Conservation (phyloP, 2,888 invertebrate genomes). For the Maniola hyperantus region DNA sequence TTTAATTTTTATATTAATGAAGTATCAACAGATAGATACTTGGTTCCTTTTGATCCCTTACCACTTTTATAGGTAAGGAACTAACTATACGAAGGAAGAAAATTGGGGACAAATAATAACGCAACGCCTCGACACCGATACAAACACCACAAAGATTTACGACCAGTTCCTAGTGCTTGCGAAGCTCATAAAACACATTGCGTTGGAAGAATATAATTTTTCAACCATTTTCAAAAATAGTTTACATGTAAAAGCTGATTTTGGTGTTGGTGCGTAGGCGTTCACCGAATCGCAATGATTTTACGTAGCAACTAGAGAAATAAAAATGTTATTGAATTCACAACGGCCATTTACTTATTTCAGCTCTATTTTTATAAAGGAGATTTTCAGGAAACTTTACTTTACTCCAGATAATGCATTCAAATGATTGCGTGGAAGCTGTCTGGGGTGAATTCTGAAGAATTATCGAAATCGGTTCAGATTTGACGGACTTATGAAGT, state of each 20-base stretch:
- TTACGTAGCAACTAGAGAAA: conserved; percentile 67
- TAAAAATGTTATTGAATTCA: conserved; percentile 44
- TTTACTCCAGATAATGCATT: neutral
- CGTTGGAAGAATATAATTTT: conserved; percentile 30
- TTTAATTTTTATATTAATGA: neutral
- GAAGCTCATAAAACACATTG: conserved; percentile 29
- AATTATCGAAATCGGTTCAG: no score
- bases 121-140: conserved; percentile 31
- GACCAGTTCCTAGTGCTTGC: conserved; percentile 21
- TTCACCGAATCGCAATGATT: conserved; percentile 44
- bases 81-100: neutral
- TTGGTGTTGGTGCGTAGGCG: conserved; percentile 63
- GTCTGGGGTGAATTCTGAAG: no score
- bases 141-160: conserved; percentile 31
- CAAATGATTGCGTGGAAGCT: neutral
- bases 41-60: neutral
- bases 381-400: neutral
- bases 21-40: neutral
- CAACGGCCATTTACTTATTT: conserved; percentile 12
- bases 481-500: no score
- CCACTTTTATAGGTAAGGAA: neutral
- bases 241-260: conserved; percentile 47
- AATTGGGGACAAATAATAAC: conserved; percentile 20
- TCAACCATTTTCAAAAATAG: conserved; percentile 35
- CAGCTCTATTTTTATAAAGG: neutral